These are phyloP conservation scores for Marronus borbonicus DNA, from an alignment of 2,888 invertebrate species.

Conservation along the genomic window DNA sequence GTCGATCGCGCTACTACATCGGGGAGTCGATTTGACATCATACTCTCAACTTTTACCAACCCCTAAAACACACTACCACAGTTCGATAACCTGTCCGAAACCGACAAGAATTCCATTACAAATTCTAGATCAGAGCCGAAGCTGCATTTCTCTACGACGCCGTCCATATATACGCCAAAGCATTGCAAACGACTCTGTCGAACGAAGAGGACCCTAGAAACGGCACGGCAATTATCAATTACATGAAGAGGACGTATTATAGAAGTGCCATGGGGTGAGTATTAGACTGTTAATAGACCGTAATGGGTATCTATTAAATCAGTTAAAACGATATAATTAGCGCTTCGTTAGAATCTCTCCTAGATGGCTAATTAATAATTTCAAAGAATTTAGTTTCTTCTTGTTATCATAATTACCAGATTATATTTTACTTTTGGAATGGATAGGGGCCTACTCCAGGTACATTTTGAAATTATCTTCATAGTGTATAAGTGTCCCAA, in stretches of 20 bases:
- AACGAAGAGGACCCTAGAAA: slow-evolving; percentile 80
- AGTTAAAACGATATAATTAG: neutral
- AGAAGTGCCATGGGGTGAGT: slow-evolving; percentile 88
- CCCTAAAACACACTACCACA: neutral
- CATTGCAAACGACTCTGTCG: slow-evolving; percentile 81
- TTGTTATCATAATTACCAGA: too few species aligned
- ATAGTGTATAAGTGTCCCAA: too few species aligned
- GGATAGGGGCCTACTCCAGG: too few species aligned
- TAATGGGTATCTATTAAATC: neutral
- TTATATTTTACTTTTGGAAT: too few species aligned
- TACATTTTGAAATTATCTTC: too few species aligned
- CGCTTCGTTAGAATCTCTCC: neutral
- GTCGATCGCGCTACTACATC: neutral
- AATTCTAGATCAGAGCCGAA: slow-evolving; percentile 83
- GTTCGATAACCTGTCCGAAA: slow-evolving; percentile 33
- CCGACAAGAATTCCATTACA: slow-evolving; percentile 35
- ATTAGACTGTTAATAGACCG: neutral
- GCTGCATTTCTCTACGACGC: slow-evolving; percentile 96
- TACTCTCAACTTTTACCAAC: slow-evolving; percentile 33
- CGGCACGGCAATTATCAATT: slow-evolving; percentile 85
- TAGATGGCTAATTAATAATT: too few species aligned
- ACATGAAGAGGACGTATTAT: slow-evolving; percentile 85
- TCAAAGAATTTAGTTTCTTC: too few species aligned
- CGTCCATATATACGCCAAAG: slow-evolving; percentile 91
- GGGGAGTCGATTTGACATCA: neutral